Conservation (phyloP, 1,140 invertebrate species). For the Mizuhopecten yessoensis region DNA sequence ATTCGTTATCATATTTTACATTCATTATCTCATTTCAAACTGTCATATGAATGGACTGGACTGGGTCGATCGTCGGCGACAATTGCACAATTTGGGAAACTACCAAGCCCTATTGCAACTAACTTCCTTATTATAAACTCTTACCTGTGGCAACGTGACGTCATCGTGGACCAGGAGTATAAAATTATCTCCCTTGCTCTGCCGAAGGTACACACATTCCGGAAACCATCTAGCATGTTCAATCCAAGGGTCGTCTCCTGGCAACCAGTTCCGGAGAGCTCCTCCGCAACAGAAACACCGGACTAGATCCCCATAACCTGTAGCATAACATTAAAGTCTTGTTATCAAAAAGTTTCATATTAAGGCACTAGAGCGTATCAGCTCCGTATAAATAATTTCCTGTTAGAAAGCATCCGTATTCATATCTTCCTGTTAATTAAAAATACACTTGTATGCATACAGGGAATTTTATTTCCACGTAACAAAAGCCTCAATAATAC, state of each 20-base stretch:
- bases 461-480: no score
- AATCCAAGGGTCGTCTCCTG: slow-evolving; percentile 27
- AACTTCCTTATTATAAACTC: not conserved
- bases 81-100: not conserved
- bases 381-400: no score
- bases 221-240: slow-evolving; percentile 40
- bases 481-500: no score
- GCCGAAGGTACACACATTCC: slow-evolving; percentile 21
- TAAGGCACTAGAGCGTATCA: no score
- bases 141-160: not conserved
- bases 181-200: slow-evolving; percentile 43
- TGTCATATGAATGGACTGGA: not conserved
- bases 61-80: no score
- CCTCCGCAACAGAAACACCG: slow-evolving; percentile 51
- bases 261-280: slow-evolving; percentile 42
- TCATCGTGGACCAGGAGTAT: not conserved
- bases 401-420: no score
- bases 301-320: slow-evolving; percentile 41
- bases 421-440: no score
- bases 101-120: not conserved
- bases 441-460: no score
- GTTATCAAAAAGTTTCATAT: no score
- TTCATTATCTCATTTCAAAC: no score
- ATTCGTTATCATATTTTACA: not conserved
- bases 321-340: no score